These are phyloP conservation scores for Pyxicephalus adspersus DNA, from an alignment of 2,113 vertebrate genomes.

Conservation along the genomic window DNA sequence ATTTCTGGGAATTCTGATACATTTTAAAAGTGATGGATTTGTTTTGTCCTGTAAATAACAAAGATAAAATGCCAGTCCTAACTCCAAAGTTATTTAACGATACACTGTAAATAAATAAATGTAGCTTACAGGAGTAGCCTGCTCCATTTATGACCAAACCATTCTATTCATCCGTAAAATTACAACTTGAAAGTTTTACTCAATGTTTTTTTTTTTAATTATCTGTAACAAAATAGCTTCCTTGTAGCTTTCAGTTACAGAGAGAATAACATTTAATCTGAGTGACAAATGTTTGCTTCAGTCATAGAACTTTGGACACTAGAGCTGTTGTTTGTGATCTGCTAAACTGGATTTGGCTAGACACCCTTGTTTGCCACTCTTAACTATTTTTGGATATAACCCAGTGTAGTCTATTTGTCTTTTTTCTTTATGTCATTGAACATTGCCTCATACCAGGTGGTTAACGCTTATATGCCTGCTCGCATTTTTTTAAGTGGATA, in stretches of 20 bases:
- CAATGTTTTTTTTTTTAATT: not conserved
- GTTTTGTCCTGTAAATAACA: too few species aligned
- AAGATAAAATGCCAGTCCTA: too few species aligned
- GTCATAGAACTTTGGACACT: conserved; percentile 50
- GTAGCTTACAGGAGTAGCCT: too few species aligned
- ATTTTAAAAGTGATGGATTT: too few species aligned
- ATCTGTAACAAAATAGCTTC: not conserved
- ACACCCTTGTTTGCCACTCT: conserved; percentile 20
- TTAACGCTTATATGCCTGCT: conserved; percentile 3
- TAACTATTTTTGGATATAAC: conserved; percentile 26
- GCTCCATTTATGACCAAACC: too few species aligned
- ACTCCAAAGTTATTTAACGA: too few species aligned
- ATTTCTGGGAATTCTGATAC: too few species aligned
- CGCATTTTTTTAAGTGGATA: conserved; percentile 2
- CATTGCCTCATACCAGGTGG: conserved; percentile 22
- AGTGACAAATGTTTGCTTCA: conserved; percentile 43
- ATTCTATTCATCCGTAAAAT: too few species aligned
- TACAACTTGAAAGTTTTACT: too few species aligned
- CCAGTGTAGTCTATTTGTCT: conserved; percentile 26
- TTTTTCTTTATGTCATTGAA: conserved; percentile 12
- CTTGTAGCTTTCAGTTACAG: not conserved
- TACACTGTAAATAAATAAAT: too few species aligned
- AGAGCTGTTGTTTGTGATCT: conserved; percentile 38
- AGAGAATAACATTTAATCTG: not conserved
- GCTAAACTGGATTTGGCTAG: conserved; percentile 43